Base-by-base conservation (phyloP, 2,888 invertebrate genomes). In the Ectobius pallidus region DNA sequence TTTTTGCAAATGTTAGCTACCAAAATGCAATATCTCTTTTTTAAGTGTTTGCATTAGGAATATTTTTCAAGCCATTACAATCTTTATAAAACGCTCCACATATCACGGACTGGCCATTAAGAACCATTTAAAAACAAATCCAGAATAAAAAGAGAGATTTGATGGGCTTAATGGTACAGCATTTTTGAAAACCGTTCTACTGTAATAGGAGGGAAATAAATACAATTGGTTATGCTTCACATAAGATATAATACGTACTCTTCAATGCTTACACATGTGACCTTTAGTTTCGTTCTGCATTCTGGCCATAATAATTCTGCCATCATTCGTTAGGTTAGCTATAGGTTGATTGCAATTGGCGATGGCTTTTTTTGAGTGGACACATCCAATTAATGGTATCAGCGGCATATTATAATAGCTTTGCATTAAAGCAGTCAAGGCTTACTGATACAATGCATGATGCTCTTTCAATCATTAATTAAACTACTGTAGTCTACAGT, bases 361-460 rank as follows among this genome's bases (percentile, higher is more conserved):
- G 46, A 65, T 65, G 42, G 65, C 27, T 55, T 25, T 20, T 30
- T 32, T 65, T 46, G 44, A 44, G 25, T 25, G 46, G 44, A 44
- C 44, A 42, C 46, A 44, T 65, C 65, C 65, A 65, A 65, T 65
- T 65, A 65, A 46, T 46, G 65, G 27, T 65, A 65, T 65, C 65
- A 65, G 44, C 46, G 27, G 46, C 44, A 65, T 65, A 65, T 65
- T 65, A 65, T 65, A 65, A 46, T 42, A 44, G 65, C 44, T 16
- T n/a, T 42, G 65, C 44, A 30, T 61, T 61, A 61, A 61, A 61
- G 32, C 20, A 34, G 42, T 1, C 22, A n/a, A 27, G n/a, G n/a
- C n/a, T n/a, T n/a, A 65, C 14, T 44, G 27, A 65, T 46, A 65
- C 46, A 46, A 27, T 46, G 44, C 58, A 32, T 9, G 22, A 11